Evolutionary conservation across 2,888 invertebrate species (phyloP), one percentile per base, ranked within the genome.

Genomic region (Acronicta psi): DNA sequence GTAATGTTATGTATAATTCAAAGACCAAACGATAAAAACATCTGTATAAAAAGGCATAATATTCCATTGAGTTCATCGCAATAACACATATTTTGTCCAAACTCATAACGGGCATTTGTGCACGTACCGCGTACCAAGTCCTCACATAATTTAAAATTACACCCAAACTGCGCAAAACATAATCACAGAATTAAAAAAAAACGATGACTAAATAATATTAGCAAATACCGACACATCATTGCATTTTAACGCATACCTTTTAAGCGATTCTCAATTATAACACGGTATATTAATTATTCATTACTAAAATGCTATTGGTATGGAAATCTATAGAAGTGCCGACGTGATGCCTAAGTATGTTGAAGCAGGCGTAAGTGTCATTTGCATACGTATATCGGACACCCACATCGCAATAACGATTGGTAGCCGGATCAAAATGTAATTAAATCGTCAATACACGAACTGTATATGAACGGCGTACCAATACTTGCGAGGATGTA

Each of bases 381-480:
- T 90, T 89, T 86, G 87, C 90, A 91, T 90, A 89, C 84, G 74
- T 89, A 88, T 90, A 90, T 89, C 89, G 93, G 82, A 93, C 93
- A 93, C 93, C 93, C 93, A 94, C 93, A 90, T 90, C 89, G 93
- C 85, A 87, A 83, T 87, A 88, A 84, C 87, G 81, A 84, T 80
- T 73, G 75, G 84, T 81, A 88, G 88, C 90, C 89, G 92, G 90
- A 93, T 93, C 91, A 91, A 87, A 86, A 82, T 85, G 91, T 93
- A 93, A 94, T 94, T 94, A 93, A 93, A 91, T 87, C 89, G 89
- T 90, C 93, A 91, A 91, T 91, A 91, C 93, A 93, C 93, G 93
- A 87, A 92, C 90, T 72, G 83, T 84, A 83, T 89, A 88, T 87
- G 89, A 87, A 88, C 85, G 79, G 88, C 83, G 82, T 90, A 86